Evolutionary conservation across 2,113 vertebrate genomes (phyloP), one percentile per base, ranked within the genome.

Genomic region (Ploceus nigricollis): DNA sequence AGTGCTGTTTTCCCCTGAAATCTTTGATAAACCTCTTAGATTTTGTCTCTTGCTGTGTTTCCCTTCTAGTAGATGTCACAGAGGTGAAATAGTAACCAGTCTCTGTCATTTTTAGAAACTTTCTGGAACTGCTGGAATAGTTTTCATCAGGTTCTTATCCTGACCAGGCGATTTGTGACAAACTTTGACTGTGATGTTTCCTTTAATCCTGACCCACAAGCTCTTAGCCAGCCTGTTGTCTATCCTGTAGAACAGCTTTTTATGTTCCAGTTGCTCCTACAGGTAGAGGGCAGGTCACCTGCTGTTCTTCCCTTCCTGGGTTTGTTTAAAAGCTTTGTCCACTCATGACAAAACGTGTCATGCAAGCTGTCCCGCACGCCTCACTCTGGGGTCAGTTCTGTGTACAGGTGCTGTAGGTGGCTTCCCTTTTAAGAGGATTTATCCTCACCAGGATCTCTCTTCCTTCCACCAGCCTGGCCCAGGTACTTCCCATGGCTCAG

Each of bases 121-220:
- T 88, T 50, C 2, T 60, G 48, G 13, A 83, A 23, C 35, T 68
- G 39, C 11, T 82, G 66, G 58, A 82, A 31, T n/a, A 24, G 25
- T 12, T 13, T 68, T 86, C 2, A 6, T 82, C 47, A 76, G 13
- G 35, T 63, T 76, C 23, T 72, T 68, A 51, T 16, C 5, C 9
- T 0, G 0, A 8, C 39, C 6, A 45, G 39, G 8, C 45, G 22
- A 28, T 75, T 28, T 68, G 39, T 82, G 50, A 57, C 28, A 37
- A 60, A 68, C 45, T 60, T 82, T 13, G 48, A 7, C 39, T 25
- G 19, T 35, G 24, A 22, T 78, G 50, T 84, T 23, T 60, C 7
- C 60, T 90, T 82, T 82, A 83, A 72, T 83, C 35, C 65, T 82
- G 50, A 60, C 30, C 4, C 31, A 40, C 9, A 44, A 82, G 45